Evolutionary conservation across 2,797 vertebrate genomes (phyloP), one percentile per base, ranked within the genome.

Genomic region (Sebastes vulpes): DNA sequence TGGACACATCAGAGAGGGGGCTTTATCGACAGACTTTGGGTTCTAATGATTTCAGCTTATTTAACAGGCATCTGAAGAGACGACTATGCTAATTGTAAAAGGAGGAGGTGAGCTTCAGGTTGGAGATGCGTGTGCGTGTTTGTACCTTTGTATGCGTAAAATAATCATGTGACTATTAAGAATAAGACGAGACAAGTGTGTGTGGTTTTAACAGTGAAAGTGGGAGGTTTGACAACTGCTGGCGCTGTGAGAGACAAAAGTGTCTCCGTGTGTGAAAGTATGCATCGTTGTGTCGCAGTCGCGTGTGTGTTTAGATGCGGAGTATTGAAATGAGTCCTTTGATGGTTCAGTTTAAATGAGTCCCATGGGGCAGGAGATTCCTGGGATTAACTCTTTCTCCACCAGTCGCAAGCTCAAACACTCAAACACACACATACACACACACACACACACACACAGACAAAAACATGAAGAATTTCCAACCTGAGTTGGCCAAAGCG

Each of bases 401-500:
- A 71, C 72, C 56, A 78, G 75, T 68, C 42, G 3, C 53, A 2
- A 10, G 35, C 29, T 71, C 38, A 56, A 50, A 65, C 66, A 75
- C 65, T 46, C 42, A 77, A 59, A 16, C 12, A 16, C 38, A 12
- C 35, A 38, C 35, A 38, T 2, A 38, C 29, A 9, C 29, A 31
- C 29, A 31, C 29, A 65, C 64, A 75, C 65, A 35, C 42, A 77
- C 54, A 66, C 66, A 42, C 38, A 42, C 14, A 42, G 10, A 76
- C 68, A 73, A 38, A 72, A 79, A 75, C 20, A 48, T 26, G 72
- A 85, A 70, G n/a, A 29, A 65, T 74, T 77, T 93, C 97, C 84
- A 93, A 99, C 98, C 98, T 98, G 98, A 99, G 96, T 99, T 99
- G 95, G 98, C 98, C 92, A 99, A 97, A 75, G 98, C 98, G 81